These are phyloP conservation scores for Spinus pinus DNA, from an alignment of 2,797 vertebrate genomes.

Conservation along the genomic window DNA sequence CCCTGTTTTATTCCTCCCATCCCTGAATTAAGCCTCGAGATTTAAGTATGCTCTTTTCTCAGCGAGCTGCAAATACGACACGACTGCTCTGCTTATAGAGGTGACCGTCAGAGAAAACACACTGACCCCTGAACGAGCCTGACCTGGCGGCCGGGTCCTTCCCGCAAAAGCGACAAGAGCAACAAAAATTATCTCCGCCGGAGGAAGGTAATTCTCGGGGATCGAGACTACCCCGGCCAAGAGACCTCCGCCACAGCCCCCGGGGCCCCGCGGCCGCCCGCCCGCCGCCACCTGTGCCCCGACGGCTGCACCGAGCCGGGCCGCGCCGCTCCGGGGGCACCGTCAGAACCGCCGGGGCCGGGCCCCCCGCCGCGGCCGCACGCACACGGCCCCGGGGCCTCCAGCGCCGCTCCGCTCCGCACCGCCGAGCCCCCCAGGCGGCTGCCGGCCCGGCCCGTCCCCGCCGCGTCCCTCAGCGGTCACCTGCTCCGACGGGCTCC, in stretches of 20 bases:
- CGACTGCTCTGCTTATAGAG: background rate
- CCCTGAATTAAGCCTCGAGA: background rate
- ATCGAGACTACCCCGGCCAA: background rate
- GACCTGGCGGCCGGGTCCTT: background rate
- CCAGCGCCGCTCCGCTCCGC: background rate
- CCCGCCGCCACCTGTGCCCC: background rate
- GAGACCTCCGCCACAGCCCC: background rate
- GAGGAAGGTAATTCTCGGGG: background rate
- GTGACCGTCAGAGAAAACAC: background rate
- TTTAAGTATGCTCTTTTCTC: background rate
- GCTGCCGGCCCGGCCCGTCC: background rate
- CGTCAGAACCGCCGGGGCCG: constrained; percentile 55
- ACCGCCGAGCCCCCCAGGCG: background rate
- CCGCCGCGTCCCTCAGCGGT: constrained; percentile 58
- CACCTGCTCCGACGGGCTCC: constrained; percentile 91
- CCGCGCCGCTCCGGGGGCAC: constrained; percentile 78
- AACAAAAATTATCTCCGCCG: background rate
- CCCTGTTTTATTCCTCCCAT: background rate
- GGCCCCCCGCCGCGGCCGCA: background rate
- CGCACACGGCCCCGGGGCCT: background rate
- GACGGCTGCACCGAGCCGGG: constrained; percentile 62
- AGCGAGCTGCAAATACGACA: background rate
- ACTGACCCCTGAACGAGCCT: background rate
- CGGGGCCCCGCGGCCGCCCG: background rate
- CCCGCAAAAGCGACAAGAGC: background rate